Evolutionary conservation across 2,113 vertebrate species (phyloP).

Genomic region (Corythornis cristatus): DNA sequence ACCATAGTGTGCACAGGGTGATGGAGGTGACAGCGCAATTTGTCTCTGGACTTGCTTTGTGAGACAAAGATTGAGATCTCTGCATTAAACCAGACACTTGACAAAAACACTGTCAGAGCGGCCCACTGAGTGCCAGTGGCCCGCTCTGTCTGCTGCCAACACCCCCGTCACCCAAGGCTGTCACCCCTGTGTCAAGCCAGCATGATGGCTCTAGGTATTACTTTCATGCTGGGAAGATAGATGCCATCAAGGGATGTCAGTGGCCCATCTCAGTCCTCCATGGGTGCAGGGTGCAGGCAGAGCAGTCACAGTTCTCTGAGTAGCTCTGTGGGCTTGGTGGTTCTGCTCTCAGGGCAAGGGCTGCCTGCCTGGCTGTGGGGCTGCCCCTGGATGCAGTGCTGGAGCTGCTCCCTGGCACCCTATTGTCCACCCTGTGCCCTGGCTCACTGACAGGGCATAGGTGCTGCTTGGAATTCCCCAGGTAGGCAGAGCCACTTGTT

Average conservation of each 20-base stretch:
- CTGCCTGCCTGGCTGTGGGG: background rate
- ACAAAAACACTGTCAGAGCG: background rate
- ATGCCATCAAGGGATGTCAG: fast-evolving
- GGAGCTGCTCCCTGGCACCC: background rate
- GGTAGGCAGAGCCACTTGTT: background rate
- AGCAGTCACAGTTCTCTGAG: background rate
- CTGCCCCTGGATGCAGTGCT: background rate
- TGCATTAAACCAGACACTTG: background rate
- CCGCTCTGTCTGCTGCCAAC: background rate
- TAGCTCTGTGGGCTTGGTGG: background rate
- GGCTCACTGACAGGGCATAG: background rate
- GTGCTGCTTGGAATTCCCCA: background rate
- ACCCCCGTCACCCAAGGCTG: background rate
- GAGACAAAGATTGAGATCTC: background rate
- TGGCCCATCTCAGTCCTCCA: background rate
- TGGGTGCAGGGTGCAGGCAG: background rate
- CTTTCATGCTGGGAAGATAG: fast-evolving
- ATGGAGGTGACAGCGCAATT: background rate
- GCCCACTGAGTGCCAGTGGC: background rate
- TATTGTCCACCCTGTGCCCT: fast-evolving
- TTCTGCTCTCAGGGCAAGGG: background rate
- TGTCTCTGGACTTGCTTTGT: background rate
- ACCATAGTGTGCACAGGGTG: fast-evolving
- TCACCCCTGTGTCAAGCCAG: background rate
- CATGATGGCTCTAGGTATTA: background rate